Conservation (phyloP, 2,888 invertebrate species). For the Diarsia dahlii region DNA sequence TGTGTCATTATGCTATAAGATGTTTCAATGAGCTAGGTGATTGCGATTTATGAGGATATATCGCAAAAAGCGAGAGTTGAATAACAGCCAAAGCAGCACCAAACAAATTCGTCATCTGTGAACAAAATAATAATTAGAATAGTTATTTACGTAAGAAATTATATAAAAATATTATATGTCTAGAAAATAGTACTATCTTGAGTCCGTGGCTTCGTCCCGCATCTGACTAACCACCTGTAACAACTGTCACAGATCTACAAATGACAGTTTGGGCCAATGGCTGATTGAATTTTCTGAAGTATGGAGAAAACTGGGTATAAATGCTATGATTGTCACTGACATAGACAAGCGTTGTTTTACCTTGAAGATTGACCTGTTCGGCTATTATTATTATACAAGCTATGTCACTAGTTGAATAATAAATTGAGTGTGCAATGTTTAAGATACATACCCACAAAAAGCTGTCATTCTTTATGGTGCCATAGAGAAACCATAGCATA, state of each 20-base stretch:
- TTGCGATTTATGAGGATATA: slow-evolving; percentile 91
- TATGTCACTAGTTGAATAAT: no score
- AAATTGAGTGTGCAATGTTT: background rate
- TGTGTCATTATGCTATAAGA: slow-evolving; percentile 68
- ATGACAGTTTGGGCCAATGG: no score
- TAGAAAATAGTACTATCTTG: background rate
- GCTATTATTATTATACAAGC: no score
- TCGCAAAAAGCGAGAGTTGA: slow-evolving; percentile 94
- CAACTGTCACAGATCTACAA: no score
- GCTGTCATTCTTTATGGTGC: slow-evolving; percentile 93
- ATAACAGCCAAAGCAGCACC: slow-evolving; percentile 93
- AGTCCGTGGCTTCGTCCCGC: background rate
- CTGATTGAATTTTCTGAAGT: no score
- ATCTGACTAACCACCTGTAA: no score
- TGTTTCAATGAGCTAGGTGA: slow-evolving; percentile 72
- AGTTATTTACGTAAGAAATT: slow-evolving; percentile 39
- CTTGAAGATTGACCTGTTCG: no score
- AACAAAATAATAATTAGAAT: slow-evolving; percentile 62
- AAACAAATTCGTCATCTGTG: slow-evolving; percentile 95
- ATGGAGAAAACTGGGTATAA: no score
- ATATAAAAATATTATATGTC: background rate
- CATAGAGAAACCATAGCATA: slow-evolving; percentile 96
- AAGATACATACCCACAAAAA: slow-evolving; percentile 94
- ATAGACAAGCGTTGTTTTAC: no score
- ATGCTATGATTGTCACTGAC: no score